These are phyloP conservation scores for Tetrapedia diversipes DNA, from an alignment of 2,888 invertebrate genomes.

Conservation along the genomic window DNA sequence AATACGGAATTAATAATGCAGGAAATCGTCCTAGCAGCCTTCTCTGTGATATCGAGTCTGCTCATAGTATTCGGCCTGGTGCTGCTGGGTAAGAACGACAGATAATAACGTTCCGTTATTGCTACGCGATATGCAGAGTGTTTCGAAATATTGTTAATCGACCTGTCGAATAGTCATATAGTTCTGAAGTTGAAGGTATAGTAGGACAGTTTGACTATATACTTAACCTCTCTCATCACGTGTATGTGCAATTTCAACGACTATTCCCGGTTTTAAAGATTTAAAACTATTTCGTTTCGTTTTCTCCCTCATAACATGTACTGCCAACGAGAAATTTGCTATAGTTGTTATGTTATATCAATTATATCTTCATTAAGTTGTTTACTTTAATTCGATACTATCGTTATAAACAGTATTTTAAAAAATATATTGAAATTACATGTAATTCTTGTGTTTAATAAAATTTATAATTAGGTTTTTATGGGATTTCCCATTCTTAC, in stretches of 20 bases:
- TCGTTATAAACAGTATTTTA: background rate
- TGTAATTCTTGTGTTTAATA: background rate
- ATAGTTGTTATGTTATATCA: background rate
- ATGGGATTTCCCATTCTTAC: background rate
- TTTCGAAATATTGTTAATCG: slow-evolving; percentile 31
- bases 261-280: slow-evolving; percentile 16
- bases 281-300: slow-evolving; percentile 1
- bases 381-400: background rate
- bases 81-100: slow-evolving; percentile 84
- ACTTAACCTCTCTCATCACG: slow-evolving; percentile 50
- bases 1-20: slow-evolving; percentile 76
- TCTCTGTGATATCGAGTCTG: slow-evolving; percentile 85
- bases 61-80: slow-evolving; percentile 85
- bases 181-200: slow-evolving; percentile 26
- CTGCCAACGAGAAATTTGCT: background rate
- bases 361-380: background rate
- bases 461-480: background rate
- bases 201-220: slow-evolving; percentile 33
- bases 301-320: background rate
- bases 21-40: slow-evolving; percentile 83
- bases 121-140: slow-evolving; percentile 24
- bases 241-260: slow-evolving; percentile 29
- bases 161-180: slow-evolving; percentile 38
- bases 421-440: background rate
- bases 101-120: slow-evolving; percentile 36